phyloP scores from a whole-genome alignment of 2,888 invertebrate genomes.

The Ormyrus nitidulus region DNA sequence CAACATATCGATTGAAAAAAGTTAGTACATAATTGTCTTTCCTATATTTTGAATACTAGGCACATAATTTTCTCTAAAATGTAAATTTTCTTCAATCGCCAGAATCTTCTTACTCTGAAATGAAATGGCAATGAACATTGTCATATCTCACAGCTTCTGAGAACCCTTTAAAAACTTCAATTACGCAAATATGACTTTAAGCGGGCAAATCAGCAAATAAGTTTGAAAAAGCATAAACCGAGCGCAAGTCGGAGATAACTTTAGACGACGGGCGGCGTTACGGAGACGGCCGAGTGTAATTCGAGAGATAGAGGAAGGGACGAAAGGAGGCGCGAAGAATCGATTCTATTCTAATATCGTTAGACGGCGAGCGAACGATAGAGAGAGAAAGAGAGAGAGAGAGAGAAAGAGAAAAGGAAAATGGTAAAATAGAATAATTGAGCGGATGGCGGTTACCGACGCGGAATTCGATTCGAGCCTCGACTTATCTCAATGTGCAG shows the following conservation, averaged over 20 bases:
- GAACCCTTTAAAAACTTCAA: too few species aligned
- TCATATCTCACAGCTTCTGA: too few species aligned
- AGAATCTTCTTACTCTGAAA: too few species aligned
- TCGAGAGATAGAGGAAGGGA: constrained; percentile 31
- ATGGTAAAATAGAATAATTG: constrained; percentile 25
- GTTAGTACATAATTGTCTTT: too few species aligned
- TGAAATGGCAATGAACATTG: too few species aligned
- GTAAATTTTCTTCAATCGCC: too few species aligned
- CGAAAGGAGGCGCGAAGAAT: constrained; percentile 17
- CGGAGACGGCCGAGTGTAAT: constrained; percentile 24
- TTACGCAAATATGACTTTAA: too few species aligned
- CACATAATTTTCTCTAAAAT: too few species aligned
- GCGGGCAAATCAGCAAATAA: constrained; percentile 34
- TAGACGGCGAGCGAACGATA: constrained; percentile 9
- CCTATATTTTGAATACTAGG: too few species aligned
- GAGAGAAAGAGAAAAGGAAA: background rate
- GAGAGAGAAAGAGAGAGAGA: background rate
- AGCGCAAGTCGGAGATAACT: constrained; percentile 26
- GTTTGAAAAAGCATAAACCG: constrained; percentile 34
- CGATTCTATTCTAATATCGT: constrained; percentile 52
- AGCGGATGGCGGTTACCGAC: constrained; percentile 23
- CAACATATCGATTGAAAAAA: too few species aligned
- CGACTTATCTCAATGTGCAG: background rate
- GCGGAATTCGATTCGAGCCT: constrained; percentile 28
- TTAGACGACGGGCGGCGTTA: constrained; percentile 25